Evolutionary conservation across 2,113 vertebrate species (phyloP).

Genomic region (Pomatorhinus ruficollis): DNA sequence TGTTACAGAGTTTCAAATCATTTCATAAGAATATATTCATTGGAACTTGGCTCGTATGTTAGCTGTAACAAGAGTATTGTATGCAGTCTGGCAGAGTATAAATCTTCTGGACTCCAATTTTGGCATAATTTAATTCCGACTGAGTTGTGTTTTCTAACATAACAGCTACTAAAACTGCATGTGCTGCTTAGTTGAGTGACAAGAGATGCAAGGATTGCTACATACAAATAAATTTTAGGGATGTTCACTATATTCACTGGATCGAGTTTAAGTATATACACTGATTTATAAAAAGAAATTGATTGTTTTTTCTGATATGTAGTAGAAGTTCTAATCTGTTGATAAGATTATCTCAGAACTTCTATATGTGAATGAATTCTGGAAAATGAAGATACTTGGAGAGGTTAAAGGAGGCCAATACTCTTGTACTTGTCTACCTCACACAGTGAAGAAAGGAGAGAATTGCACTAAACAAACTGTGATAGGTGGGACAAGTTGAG

Average conservation of each 20-base stretch:
- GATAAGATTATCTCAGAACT: not conserved
- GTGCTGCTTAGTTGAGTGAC: not conserved
- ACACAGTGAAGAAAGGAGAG: not conserved
- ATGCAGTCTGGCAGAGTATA: not conserved
- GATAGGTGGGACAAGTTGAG: not conserved
- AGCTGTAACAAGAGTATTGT: not conserved
- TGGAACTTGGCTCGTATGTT: not conserved
- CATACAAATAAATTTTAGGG: slow-evolving; percentile 9
- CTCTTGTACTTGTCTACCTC: not conserved
- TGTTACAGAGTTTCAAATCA: not conserved
- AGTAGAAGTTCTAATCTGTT: not conserved
- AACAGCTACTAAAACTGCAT: not conserved
- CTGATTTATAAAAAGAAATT: slow-evolving; percentile 13
- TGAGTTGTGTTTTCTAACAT: not conserved
- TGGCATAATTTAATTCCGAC: not conserved
- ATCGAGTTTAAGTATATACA: not conserved
- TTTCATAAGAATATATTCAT: not conserved
- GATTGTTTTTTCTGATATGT: not conserved
- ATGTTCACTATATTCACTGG: not conserved
- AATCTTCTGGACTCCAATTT: slow-evolving; percentile 4
- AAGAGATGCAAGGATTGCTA: not conserved
- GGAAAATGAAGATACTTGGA: not conserved
- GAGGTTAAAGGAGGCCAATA: not conserved
- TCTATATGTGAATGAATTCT: not conserved
- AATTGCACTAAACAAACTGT: not conserved